Evolutionary conservation across 2,888 invertebrate genomes (phyloP), one percentile per base, ranked within the genome.

Genomic region (Abrostola triplasia): DNA sequence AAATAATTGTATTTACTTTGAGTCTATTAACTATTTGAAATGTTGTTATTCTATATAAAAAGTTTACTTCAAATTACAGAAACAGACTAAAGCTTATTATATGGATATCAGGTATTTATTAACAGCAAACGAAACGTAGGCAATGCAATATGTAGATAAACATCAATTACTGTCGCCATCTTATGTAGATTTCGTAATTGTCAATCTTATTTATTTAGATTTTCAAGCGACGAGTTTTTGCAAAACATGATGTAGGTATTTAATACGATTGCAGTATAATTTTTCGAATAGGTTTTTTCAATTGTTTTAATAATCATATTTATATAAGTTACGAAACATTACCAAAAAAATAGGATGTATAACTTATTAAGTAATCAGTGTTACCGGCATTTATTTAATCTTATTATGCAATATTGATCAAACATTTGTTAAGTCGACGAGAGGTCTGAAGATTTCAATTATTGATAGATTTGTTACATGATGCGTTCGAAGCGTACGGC

Each of bases 361-460:
- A 50, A 55, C 41, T n/a, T 74, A 73, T 60, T 62, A 65, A 59
- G 59, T 57, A 70, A 70, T 61, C 49, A 1, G 24, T 13, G 60
- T 62, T 57, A 59, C 61, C 62, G 49, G 64, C 51, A 47, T 57
- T 47, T 69, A 54, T 69, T 64, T 49, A 50, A 55, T 58, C 35
- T 68, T 42, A 11, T 79, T 79, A 77, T 62, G 69, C 52, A 79
- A 73, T 73, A 47, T 67, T 71, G 59, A 67, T 67, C 60, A 63
- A 67, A 69, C 71, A 60, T 70, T 55, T 61, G 59, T 72, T 58
- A 69, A 56, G 53, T 59, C 63, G 50, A 64, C 70, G 70, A 62
- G 63, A 69, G 62, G 58, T 71, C 51, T 60, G 59, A 64, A 76
- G 76, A 82, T 79, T 76, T 75, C 64, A 80, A 68, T 80, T 77